Evolutionary conservation across 2,797 vertebrate species (phyloP), one percentile per base, ranked within the genome.

Genomic region (Rachycentron canadum): DNA sequence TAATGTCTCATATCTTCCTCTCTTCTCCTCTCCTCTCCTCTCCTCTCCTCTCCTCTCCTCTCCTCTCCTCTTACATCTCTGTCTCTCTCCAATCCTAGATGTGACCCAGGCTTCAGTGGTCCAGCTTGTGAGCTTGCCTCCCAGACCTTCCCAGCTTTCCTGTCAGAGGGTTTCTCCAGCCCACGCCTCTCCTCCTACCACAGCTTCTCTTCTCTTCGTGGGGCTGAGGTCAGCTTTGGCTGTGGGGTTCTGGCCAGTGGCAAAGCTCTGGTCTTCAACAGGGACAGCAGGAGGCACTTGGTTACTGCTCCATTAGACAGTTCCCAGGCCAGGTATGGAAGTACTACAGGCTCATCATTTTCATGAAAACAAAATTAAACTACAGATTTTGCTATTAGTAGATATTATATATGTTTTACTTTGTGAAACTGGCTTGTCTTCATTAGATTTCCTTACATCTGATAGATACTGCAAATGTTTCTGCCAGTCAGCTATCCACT

Each of bases 211-310:
- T 99, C 97, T 47, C 96, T 99, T 71, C 96, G 97, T 0, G 98
- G 98, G 25, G 98, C 97, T 9, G 97, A 99, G 94, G 96, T 99
- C 93, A 99, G 97, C 92, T 99, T 99, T 0, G 96, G 96, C 67
- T 99, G 98, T 0, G 98, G 98, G 0, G 98, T 99, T 49, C 95
- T 99, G 82, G 97, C 98, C 84, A 98, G 97, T 0, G 97, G 98
- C n/a, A 99, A 99, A 88, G 97, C 98, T 21, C 90, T 99, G 86
- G 97, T 99, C 85, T 99, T 99, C 92, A 99, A 98, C 94, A 96
- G 96, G 83, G 98, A 99, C 25, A 98, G 97, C 28, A 93, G 97
- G 34, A 95, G 98, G 76, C 97, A 99, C 88, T 93, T 99, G 23
- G 94, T 99, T 88, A 99, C 97, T 0, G 94, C 97, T 25, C 97